Evolutionary conservation across 2,797 vertebrate species (phyloP), one percentile per base, ranked within the genome.

Genomic region (Cetoscarus ocellatus): DNA sequence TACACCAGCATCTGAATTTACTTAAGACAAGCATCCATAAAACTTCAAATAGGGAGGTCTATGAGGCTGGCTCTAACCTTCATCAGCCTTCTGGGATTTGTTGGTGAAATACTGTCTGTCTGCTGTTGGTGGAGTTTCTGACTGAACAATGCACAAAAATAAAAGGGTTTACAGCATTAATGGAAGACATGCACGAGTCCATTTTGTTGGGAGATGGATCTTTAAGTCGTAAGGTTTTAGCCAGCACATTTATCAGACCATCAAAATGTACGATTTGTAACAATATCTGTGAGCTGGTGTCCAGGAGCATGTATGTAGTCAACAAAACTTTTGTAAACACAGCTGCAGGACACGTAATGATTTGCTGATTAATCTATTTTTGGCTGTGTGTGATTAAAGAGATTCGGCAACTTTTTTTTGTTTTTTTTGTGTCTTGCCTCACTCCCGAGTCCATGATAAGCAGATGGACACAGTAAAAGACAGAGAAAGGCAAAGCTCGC

Each of bases 1-100:
- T 85, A 83, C 70, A 80, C 82, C 79, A 73, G 74, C 92, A 94
- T 93, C 92, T 94, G 93, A 94, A 92, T 94, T 93, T 93, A 92
- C 92, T 94, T 93, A 93, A 91, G 87, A 92, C 89, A 86, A 89
- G 90, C 86, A 83, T 86, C 88, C 85, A 91, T 94, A 91, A 94
- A 93, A 93, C 85, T 91, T 94, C 92, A 92, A 92, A 93, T 88
- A 80, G 80, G 84, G 90, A 89, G 87, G 89, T 87, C 84, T 68
- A 68, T 44, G 81, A 82, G 75, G 80, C 85, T 84, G 81, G 61
- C 73, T 80, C 64, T 38, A 61, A 17, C 45, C 69, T 49, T 56
- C 44, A n/a, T 39, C 71, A 52, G 43, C 61, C 49, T 59, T 69
- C 61, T 51, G 45, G 68, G 79, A 51, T 69, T 77, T 72, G 72